Percentiles rank a stretch among this genome's conserved stretches.
These are phyloP conservation scores for Archocentrus centrarchus DNA, from an alignment of 2,113 vertebrate genomes.

Conservation along the genomic window DNA sequence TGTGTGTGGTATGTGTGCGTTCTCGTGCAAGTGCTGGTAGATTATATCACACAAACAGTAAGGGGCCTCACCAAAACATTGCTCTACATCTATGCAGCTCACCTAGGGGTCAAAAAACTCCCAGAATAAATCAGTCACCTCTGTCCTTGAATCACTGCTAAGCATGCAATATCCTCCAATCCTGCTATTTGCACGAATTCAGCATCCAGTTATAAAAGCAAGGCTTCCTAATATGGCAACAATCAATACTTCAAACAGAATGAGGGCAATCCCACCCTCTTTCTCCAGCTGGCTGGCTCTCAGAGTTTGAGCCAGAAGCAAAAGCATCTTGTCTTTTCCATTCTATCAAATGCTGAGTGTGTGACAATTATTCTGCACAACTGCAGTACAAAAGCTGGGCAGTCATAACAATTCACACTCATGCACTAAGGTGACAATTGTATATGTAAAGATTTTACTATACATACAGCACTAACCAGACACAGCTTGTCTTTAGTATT, in stretches of 20 bases:
- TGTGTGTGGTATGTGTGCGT: background rate
- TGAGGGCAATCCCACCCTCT: constrained; percentile 4
- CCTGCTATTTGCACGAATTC: constrained; percentile 2
- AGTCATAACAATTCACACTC: background rate
- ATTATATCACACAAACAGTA: background rate
- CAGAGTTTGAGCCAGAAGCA: background rate
- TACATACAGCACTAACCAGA: background rate
- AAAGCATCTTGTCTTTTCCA: background rate
- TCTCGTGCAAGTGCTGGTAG: background rate
- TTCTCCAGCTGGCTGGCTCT: constrained; percentile 2
- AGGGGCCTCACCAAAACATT: background rate
- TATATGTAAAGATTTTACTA: background rate
- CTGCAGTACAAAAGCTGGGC: background rate
- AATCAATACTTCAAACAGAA: constrained; percentile 32
- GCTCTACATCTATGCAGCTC: background rate
- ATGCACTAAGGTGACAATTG: background rate
- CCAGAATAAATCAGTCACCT: background rate
- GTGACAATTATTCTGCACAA: background rate
- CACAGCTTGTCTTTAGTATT: constrained; percentile 9
- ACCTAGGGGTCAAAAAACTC: background rate
- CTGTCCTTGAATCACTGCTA: background rate
- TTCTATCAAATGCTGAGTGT: background rate
- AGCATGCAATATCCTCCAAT: background rate
- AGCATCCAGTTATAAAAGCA: constrained; percentile 8
- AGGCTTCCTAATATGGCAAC: constrained; percentile 2